Evolutionary conservation across 2,113 vertebrate genomes (phyloP).

Genomic region (Chascanopsetta lugubris): DNA sequence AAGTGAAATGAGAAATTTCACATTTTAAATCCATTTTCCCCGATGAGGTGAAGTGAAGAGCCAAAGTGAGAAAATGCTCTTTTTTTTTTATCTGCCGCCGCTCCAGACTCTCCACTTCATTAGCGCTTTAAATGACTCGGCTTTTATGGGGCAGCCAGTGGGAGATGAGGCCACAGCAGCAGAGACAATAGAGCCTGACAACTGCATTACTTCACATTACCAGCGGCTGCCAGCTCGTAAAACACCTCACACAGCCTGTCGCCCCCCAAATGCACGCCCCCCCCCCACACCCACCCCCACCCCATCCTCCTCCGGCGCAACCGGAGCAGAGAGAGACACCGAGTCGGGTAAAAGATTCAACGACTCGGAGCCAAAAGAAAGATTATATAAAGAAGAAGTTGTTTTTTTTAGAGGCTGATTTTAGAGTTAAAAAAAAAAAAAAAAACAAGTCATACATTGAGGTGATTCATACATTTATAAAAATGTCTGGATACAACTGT

Average conservation of each 20-base stretch:
- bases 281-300: too few relatives aligned
- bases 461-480: too few relatives aligned
- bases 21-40: neutral
- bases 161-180: conserved; percentile 67
- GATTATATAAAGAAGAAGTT: too few relatives aligned
- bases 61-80: conserved; percentile 29
- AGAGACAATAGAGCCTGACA: conserved; percentile 74
- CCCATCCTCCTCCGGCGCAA: conserved; percentile 20
- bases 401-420: too few relatives aligned
- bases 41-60: conserved; percentile 30
- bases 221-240: conserved; percentile 72
- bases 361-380: neutral
- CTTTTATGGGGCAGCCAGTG: conserved; percentile 73
- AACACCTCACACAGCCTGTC: conserved; percentile 50
- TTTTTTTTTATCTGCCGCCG: conserved; percentile 68
- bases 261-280: conserved; percentile 23
- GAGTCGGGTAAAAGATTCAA: conserved; percentile 39
- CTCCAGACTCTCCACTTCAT: conserved; percentile 75
- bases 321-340: conserved; percentile 31
- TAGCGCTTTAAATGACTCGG: conserved; percentile 71
- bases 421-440: too few relatives aligned
- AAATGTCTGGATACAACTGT: too few relatives aligned
- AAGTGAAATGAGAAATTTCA: too few relatives aligned
- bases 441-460: too few relatives aligned
- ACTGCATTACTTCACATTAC: conserved; percentile 74